A percentile compares a stretch with the other conserved stretches of the same genome.
Conservation (phyloP, 2,888 invertebrate species). For the Tanytarsus gracilentus region DNA sequence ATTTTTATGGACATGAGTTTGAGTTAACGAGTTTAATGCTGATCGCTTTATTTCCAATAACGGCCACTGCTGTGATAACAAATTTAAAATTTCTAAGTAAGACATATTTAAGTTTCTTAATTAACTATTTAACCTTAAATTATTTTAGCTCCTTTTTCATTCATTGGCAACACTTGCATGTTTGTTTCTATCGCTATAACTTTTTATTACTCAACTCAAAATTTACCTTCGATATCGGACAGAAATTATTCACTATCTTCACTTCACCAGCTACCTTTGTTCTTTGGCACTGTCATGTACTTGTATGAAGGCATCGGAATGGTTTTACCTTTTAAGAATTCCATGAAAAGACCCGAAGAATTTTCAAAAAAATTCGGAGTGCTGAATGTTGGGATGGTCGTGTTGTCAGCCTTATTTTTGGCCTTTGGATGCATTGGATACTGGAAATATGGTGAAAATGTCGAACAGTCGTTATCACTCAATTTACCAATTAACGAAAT, state of each 20-base stretch:
- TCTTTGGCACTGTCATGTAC: slow-evolving; percentile 92
- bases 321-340: slow-evolving; percentile 57
- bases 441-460: slow-evolving; percentile 73
- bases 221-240: slow-evolving; percentile 54
- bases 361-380: slow-evolving; percentile 78
- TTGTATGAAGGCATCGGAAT: slow-evolving; percentile 94
- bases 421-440: slow-evolving; percentile 81
- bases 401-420: slow-evolving; percentile 69
- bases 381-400: slow-evolving; percentile 78
- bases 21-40: slow-evolving; percentile 66
- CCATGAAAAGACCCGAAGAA: slow-evolving; percentile 70
- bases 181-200: slow-evolving; percentile 64
- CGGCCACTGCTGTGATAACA: slow-evolving; percentile 64
- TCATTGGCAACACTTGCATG: slow-evolving; percentile 69
- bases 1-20: slow-evolving; percentile 52
- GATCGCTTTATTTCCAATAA: slow-evolving; percentile 60
- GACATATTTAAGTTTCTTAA: slow-evolving; percentile 44
- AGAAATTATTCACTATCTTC: slow-evolving; percentile 37
- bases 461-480: slow-evolving; percentile 77
- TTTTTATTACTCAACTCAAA: slow-evolving; percentile 63
- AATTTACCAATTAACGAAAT: slow-evolving; percentile 59
- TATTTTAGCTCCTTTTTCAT: slow-evolving; percentile 64
- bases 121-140: slow-evolving; percentile 58
- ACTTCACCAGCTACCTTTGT: slow-evolving; percentile 63
- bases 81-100: slow-evolving; percentile 65